Percentiles rank a stretch among this genome's conserved stretches.
These are phyloP conservation scores for Dioctria rufipes DNA, from an alignment of 2,888 invertebrate species.

Conservation along the genomic window DNA sequence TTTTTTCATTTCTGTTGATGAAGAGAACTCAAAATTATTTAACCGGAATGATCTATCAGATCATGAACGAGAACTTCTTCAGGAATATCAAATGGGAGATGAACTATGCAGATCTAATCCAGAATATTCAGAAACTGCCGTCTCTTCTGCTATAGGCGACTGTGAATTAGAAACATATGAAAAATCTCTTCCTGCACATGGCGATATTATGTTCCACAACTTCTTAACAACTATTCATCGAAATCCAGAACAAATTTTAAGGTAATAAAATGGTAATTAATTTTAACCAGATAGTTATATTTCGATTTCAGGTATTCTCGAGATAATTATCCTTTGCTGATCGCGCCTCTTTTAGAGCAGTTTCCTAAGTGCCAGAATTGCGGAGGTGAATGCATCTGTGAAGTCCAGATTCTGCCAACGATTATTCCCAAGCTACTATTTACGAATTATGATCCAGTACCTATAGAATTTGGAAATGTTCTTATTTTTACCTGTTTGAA, in stretches of 20 bases:
- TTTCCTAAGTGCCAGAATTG: conserved; percentile 78
- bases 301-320: conserved; percentile 79
- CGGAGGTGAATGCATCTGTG: conserved; percentile 81
- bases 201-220: conserved; percentile 86
- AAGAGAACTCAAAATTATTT: conserved; percentile 72
- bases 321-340: conserved; percentile 78
- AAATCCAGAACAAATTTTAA: conserved; percentile 86
- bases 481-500: conserved; percentile 86
- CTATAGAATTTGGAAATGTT: conserved; percentile 89
- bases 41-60: conserved; percentile 71
- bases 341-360: conserved; percentile 77
- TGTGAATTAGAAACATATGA: conserved; percentile 81
- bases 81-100: conserved; percentile 75
- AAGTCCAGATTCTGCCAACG: conserved; percentile 88
- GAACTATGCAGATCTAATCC: conserved; percentile 64
- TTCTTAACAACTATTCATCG: conserved; percentile 81
- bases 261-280: conserved; percentile 72
- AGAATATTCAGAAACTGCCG: conserved; percentile 60
- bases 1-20: conserved; percentile 76
- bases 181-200: conserved; percentile 83
- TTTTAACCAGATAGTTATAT: neutral
- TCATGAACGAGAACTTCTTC: conserved; percentile 77
- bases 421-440: conserved; percentile 81
- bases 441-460: conserved; percentile 73
- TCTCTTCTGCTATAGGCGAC: conserved; percentile 65